phyloP scores from a whole-genome alignment of 1,140 invertebrate genomes.

The Leguminivora glycinivorella region DNA sequence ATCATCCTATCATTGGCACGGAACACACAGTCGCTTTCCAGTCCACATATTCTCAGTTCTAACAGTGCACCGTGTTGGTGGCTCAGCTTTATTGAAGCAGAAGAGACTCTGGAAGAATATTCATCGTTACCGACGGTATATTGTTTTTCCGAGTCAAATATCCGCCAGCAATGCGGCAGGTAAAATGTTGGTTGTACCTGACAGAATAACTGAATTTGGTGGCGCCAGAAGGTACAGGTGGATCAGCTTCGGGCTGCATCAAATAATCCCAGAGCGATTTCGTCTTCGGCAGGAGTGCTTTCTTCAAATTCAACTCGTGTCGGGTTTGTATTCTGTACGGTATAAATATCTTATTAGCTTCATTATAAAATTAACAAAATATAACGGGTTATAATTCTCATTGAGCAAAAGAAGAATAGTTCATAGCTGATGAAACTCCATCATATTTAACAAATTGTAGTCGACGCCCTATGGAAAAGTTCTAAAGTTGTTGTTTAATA shows the following conservation, averaged over 20 bases:
- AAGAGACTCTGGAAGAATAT: slow-evolving; percentile 78
- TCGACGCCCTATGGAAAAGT: too few species aligned
- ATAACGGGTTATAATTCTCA: too few species aligned
- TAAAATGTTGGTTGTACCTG: slow-evolving; percentile 47
- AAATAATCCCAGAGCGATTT: slow-evolving; percentile 55
- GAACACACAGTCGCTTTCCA: slow-evolving; percentile 88
- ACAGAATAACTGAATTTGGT: slow-evolving; percentile 89
- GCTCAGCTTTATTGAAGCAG: slow-evolving; percentile 82
- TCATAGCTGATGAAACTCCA: too few species aligned
- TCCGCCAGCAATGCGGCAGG: too few species aligned
- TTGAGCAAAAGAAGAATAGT: too few species aligned
- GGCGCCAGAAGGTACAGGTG: slow-evolving; percentile 86
- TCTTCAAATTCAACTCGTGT: slow-evolving; percentile 62
- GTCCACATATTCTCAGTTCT: slow-evolving; percentile 81
- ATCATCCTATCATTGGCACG: slow-evolving; percentile 90
- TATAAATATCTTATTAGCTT: too few species aligned
- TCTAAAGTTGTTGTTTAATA: too few species aligned
- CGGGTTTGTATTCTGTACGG: slow-evolving; percentile 72
- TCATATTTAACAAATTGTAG: too few species aligned
- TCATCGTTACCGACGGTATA: too few species aligned
- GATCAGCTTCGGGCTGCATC: slow-evolving; percentile 76
- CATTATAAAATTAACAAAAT: too few species aligned
- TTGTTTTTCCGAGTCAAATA: too few species aligned
- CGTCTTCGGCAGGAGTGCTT: slow-evolving; percentile 56
- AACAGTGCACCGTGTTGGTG: slow-evolving; percentile 86